phyloP scores from a whole-genome alignment of 2,797 vertebrate species.

The Trichosurus vulpecula region DNA sequence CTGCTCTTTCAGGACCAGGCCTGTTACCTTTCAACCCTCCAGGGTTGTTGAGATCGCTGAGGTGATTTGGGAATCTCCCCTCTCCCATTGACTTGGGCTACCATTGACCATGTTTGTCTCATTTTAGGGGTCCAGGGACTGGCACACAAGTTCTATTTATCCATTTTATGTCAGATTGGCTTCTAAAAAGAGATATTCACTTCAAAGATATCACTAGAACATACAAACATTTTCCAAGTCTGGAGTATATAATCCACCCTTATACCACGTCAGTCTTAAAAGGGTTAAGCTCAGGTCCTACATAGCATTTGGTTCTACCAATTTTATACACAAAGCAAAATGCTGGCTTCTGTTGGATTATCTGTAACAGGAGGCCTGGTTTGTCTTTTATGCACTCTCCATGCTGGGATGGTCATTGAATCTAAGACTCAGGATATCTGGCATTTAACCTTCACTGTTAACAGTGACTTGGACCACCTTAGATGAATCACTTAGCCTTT shows the following conservation, averaged over 20 bases:
- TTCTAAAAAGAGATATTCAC: not conserved
- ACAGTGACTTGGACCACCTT: not conserved
- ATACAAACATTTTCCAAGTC: not conserved
- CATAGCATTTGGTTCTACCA: not conserved
- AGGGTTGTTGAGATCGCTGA: not conserved
- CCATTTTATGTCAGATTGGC: not conserved
- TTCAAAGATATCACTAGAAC: not conserved
- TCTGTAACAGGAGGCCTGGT: not conserved
- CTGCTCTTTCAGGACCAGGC: not conserved
- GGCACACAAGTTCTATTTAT: not conserved
- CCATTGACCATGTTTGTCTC: not conserved
- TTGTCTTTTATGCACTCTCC: not conserved
- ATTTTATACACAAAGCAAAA: not conserved
- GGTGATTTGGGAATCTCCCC: not conserved
- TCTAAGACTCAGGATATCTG: not conserved
- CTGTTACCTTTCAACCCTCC: not conserved
- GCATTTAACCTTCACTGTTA: not conserved
- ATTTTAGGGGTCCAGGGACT: not conserved
- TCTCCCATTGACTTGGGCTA: not conserved
- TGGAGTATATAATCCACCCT: not conserved
- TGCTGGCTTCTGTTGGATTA: not conserved
- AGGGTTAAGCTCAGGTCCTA: not conserved
- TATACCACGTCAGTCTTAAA: not conserved
- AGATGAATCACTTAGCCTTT: not conserved
- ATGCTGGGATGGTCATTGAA: not conserved